Conservation (phyloP, 2,797 vertebrate genomes). For the Ammospiza maritima region DNA sequence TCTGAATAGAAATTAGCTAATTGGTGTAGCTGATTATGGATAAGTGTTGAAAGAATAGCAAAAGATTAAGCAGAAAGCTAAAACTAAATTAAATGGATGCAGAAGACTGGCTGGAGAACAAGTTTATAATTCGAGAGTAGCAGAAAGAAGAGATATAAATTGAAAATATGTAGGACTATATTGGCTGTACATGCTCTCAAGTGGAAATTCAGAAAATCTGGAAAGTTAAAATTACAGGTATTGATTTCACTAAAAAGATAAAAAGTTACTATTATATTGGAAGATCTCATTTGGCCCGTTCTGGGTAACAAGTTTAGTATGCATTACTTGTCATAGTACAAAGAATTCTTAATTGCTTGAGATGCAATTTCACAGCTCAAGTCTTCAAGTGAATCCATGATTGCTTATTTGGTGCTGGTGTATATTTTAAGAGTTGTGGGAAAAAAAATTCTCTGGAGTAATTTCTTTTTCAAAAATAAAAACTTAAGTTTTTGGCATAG, state of each 20-base stretch:
- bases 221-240: neutral
- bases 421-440: neutral
- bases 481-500: neutral
- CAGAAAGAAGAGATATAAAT: neutral
- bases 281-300: neutral
- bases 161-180: neutral
- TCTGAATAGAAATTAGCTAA: neutral
- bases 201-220: neutral
- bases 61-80: neutral
- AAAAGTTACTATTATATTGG: neutral
- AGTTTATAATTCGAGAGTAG: neutral
- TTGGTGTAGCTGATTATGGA: neutral
- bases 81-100: neutral
- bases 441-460: neutral
- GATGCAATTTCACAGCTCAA: slow-evolving; percentile 13
- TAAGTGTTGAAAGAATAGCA: neutral
- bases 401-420: neutral
- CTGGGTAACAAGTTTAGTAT: neutral
- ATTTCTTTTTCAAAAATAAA: slow-evolving; percentile 10
- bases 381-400: neutral
- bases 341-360: slow-evolving; percentile 10
- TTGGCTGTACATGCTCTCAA: neutral
- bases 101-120: neutral
- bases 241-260: neutral
- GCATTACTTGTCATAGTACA: neutral